Conservation (phyloP, 2,888 invertebrate genomes). For the Lasioglossum lativentre region DNA sequence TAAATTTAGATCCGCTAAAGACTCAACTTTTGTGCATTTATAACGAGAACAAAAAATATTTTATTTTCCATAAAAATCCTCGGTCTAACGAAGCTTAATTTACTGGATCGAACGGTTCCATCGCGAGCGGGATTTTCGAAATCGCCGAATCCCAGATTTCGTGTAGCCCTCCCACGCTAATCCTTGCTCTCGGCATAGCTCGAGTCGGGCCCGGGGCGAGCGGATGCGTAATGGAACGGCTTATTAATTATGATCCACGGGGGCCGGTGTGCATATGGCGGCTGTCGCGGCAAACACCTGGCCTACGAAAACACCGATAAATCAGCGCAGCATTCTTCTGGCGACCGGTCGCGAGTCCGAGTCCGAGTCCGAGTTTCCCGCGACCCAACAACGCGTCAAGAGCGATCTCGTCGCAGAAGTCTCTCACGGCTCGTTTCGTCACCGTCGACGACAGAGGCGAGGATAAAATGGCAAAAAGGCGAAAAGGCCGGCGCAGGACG, state of each 20-base stretch:
- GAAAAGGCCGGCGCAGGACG: conserved; percentile 48
- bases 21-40: too few relatives aligned
- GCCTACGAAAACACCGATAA: conserved; percentile 14
- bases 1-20: too few relatives aligned
- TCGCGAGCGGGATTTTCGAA: background rate
- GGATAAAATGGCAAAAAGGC: conserved; percentile 18
- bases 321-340: conserved; percentile 25
- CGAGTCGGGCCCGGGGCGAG: background rate
- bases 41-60: too few relatives aligned
- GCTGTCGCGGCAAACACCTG: conserved; percentile 21
- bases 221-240: background rate
- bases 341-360: background rate
- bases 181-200: background rate
- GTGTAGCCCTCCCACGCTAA: background rate
- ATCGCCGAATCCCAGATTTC: background rate
- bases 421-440: conserved; percentile 68
- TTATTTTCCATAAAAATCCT: too few relatives aligned
- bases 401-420: conserved; percentile 35
- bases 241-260: conserved; percentile 4
- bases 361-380: conserved; percentile 21
- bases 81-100: background rate
- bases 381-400: conserved; percentile 4
- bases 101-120: background rate
- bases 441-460: conserved; percentile 50
- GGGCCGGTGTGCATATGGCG: background rate